These are phyloP conservation scores for Cyprinodon variegatus DNA, from an alignment of 2,113 vertebrate species.

Conservation along the genomic window DNA sequence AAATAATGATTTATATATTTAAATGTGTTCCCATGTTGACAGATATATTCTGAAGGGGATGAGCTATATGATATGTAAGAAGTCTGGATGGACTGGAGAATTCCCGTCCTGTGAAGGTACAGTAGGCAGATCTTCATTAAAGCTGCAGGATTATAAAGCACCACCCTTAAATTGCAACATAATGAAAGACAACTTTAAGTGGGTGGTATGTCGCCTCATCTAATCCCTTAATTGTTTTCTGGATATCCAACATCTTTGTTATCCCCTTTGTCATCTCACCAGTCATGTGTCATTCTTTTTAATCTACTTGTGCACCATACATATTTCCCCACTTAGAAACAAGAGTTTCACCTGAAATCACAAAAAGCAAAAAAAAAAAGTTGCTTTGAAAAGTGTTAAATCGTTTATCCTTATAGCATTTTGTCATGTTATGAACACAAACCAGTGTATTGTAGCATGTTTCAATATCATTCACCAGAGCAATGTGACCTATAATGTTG, in stretches of 20 bases:
- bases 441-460: neutral
- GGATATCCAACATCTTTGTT: neutral
- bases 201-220: neutral
- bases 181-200: neutral
- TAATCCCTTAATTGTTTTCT: conserved; percentile 6
- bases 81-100: conserved; percentile 62
- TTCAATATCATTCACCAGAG: neutral
- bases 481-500: too few relatives aligned
- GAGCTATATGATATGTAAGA: conserved; percentile 51
- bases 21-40: conserved; percentile 1
- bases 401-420: neutral
- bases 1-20: neutral
- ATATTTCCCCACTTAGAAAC: neutral
- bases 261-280: neutral
- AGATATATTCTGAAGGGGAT: conserved; percentile 70
- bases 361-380: neutral
- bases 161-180: neutral
- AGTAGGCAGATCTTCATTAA: conserved; percentile 13
- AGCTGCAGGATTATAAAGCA: neutral
- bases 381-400: neutral
- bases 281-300: neutral
- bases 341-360: too few relatives aligned
- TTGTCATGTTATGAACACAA: neutral
- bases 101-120: conserved; percentile 65
- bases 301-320: neutral